Percentiles rank a stretch among this genome's conserved stretches.
phyloP scores from a whole-genome alignment of 2,797 vertebrate genomes.

The Distichodus sexfasciatus region DNA sequence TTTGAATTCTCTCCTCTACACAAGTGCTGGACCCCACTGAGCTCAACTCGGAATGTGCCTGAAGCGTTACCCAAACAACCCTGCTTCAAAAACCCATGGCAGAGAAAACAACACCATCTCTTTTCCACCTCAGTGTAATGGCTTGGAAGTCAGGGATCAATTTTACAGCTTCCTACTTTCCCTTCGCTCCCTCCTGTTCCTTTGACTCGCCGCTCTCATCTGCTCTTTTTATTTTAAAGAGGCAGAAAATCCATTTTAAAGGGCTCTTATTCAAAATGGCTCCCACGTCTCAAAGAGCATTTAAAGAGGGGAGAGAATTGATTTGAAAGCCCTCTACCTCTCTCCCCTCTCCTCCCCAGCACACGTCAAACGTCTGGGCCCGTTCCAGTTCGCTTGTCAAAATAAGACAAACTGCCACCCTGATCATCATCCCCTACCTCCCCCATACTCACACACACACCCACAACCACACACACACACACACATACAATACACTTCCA shows the following conservation, averaged over 20 bases:
- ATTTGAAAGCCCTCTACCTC: slow-evolving; percentile 55
- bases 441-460: background rate
- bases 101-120: slow-evolving; percentile 34
- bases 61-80: slow-evolving; percentile 3
- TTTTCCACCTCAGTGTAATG: slow-evolving; percentile 34
- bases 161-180: slow-evolving; percentile 51
- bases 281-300: slow-evolving; percentile 42
- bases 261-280: slow-evolving; percentile 57
- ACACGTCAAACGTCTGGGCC: slow-evolving; percentile 41
- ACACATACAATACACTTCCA: no score
- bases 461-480: no score
- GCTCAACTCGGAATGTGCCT: no score
- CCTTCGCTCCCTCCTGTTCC: slow-evolving; percentile 37
- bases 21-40: no score
- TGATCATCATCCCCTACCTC: background rate
- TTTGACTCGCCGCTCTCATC: slow-evolving; percentile 49
- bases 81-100: slow-evolving; percentile 24
- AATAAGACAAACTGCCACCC: background rate
- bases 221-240: slow-evolving; percentile 60
- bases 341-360: slow-evolving; percentile 44
- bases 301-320: slow-evolving; percentile 57
- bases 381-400: background rate
- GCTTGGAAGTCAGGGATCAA: slow-evolving; percentile 32
- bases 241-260: slow-evolving; percentile 74
- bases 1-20: no score